phyloP scores from a whole-genome alignment of 2,113 vertebrate species.

The Crotophaga sulcirostris region DNA sequence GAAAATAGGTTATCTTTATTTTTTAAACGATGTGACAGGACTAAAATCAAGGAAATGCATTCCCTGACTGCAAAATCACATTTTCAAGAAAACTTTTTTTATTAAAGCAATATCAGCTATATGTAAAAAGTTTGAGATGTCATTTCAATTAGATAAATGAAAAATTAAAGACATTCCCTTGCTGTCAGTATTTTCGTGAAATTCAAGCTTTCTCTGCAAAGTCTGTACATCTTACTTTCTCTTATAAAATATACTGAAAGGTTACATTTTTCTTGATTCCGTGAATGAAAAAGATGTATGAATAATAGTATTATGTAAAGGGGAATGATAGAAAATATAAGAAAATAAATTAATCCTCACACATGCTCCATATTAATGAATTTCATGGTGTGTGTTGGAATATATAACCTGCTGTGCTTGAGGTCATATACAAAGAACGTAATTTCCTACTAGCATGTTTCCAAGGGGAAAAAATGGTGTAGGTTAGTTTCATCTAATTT shows the following conservation, averaged over 20 bases:
- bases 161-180: constrained; percentile 22
- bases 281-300: background rate
- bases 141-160: constrained; percentile 44
- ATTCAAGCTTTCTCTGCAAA: background rate
- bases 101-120: constrained; percentile 3
- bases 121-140: constrained; percentile 2
- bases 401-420: background rate
- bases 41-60: constrained; percentile 42
- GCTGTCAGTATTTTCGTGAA: constrained; percentile 25
- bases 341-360: background rate
- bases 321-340: background rate
- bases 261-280: background rate
- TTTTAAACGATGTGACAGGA: constrained; percentile 60
- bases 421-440: background rate
- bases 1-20: constrained; percentile 60
- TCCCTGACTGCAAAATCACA: constrained; percentile 25
- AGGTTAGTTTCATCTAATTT: background rate
- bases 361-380: background rate
- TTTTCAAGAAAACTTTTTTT: constrained; percentile 32
- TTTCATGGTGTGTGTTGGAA: background rate
- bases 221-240: background rate
- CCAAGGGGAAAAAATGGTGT: background rate
- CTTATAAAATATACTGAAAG: background rate
- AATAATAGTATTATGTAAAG: background rate
- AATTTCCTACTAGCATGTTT: background rate